These are phyloP conservation scores for Periphyllus acericola DNA, from an alignment of 2,888 invertebrate genomes.

Conservation along the genomic window DNA sequence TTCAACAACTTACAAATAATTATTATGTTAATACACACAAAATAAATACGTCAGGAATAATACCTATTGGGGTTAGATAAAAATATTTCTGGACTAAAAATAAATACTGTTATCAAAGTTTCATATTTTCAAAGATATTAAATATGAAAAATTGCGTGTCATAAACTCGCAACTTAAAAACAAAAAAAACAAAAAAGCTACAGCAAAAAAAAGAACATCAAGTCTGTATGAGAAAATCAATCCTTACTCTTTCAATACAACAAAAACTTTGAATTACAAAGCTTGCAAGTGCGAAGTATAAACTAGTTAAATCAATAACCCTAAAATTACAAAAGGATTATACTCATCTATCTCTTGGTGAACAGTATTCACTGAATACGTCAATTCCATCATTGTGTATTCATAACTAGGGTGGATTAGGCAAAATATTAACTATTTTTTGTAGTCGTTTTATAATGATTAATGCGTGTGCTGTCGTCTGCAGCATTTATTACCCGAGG, in stretches of 20 bases:
- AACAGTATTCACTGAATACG: too few species aligned
- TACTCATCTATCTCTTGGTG: neutral
- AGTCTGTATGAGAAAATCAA: neutral
- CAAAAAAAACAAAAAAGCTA: neutral
- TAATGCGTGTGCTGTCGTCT: slow-evolving; percentile 1
- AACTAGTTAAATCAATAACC: neutral
- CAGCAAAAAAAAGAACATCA: too few species aligned
- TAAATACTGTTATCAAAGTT: neutral
- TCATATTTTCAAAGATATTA: neutral
- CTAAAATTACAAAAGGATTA: neutral
- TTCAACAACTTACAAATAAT: too few species aligned
- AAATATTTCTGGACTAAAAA: neutral
- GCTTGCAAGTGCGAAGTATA: neutral
- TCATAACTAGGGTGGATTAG: neutral
- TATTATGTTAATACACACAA: too few species aligned
- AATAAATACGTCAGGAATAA: neutral
- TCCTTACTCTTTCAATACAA: neutral
- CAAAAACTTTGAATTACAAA: neutral
- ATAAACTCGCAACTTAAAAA: neutral
- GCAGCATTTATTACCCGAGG: neutral
- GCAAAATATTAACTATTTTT: neutral
- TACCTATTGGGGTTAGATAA: neutral
- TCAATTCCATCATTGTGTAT: neutral
- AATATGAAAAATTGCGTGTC: neutral
- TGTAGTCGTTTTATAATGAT: neutral